Base-by-base conservation (phyloP, 2,888 invertebrate species). In the Acleris sparsana region DNA sequence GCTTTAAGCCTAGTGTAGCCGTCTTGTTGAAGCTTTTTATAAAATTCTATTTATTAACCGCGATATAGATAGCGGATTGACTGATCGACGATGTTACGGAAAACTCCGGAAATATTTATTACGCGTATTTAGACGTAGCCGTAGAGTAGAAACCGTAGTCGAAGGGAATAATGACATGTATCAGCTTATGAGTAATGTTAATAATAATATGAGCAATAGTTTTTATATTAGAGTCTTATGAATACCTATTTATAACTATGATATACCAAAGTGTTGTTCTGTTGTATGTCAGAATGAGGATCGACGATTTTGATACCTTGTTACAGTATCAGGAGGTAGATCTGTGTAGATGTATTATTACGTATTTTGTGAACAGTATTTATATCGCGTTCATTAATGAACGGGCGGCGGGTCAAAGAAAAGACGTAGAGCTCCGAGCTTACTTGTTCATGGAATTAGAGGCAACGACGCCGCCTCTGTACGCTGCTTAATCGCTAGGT, bases 11-110 rank as follows among this genome's bases (percentile, higher is more conserved):
- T 89, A 90, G 89, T 75, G 87, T 91, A 91, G 92, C 84, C 86
- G 90, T 91, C 90, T 90, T 89, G 92, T 92, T 92, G 85, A 90
- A 83, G 92, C 90, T 92, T 92, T 91, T 89, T 89, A 89, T 88
- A 88, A 90, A 89, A 91, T 82, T 90, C 86, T 91, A 91, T 90
- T 89, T 89, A 90, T 86, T 88, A 79, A 82, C 89, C 90, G 91
- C 89, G 77, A 73, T 80, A 83, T 89, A 88, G 89, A 73, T 76
- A 74, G 92, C 89, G 92, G 91, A 75, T 84, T 75, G 92, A 92
- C 92, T 92, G 92, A 91, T 88, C 86, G 82, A 80, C 80, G 80
- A 88, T 85, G 88, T 87, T 89, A 87, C 79, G 79, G 78, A 85
- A 84, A 88, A 90, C 86, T 90, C 89, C 87, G n/a, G n/a, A n/a